Evolutionary conservation across 2,888 invertebrate species (phyloP), one percentile per base, ranked within the genome.

Genomic region (Ditula angustiorana): DNA sequence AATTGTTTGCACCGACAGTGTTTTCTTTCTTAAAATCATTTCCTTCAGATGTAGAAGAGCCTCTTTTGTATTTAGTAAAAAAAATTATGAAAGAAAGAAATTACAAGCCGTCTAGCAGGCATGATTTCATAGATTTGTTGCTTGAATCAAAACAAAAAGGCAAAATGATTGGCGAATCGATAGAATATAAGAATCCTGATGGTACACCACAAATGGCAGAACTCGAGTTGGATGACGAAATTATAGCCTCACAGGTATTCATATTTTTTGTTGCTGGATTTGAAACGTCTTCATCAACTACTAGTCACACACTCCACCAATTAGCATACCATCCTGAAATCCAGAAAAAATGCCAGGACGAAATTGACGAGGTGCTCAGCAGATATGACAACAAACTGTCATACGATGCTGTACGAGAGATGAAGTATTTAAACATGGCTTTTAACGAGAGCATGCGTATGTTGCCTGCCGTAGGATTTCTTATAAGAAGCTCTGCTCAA

Each of bases 261-360:
- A 67, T 78, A 5, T 81, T 83, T 61, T 82, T 80, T 60, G 75
- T 75, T 0, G 88, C 86, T 16, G 87, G 88, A 0, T 86, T 84
- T 56, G 87, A 87, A 67, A 86, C 87, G 0, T 85, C 87, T 0
- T 76, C 78, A 7, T 73, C 75, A 5, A 68, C 75, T 10, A 67
- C 79, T n/a, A 73, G 74, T 57, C 77, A 77, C 65, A 59, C 71
- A 46, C 47, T 83, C 0, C 83, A 85, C 53, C 71, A 76, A 41
- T 70, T 88, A 0, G 86, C 87, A 1, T 77, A 73, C 21, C 72
- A 87, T 66, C 82, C 79, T 2, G 79, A 83, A 2, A 68, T 78
- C 4, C 88, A 87, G 58, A 71, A 72, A 8, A 78, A 72, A 50
- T 74, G 80, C 26, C 79, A 79, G 49, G 67, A 76, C n/a, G 85